Evolutionary conservation across 2,888 invertebrate genomes (phyloP), one percentile per base, ranked within the genome.

Genomic region (Mystacides longicornis): DNA sequence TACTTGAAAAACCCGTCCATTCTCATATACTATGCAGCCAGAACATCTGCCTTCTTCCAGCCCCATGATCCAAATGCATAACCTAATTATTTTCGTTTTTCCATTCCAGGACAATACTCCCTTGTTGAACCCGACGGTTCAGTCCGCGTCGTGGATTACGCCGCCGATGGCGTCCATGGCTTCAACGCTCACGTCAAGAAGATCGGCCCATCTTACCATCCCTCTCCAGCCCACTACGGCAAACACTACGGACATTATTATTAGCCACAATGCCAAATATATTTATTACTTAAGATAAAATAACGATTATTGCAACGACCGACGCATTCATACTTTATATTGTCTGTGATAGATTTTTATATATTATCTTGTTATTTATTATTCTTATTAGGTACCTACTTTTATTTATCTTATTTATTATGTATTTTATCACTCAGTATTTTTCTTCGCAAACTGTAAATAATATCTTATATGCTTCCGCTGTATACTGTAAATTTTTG

Each of bases 181-280:
- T 61, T 61, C 53, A 59, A 61, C 31, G 60, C 60, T n/a, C 54
- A 54, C 1, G 60, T 61, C 22, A 61, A 61, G 57, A 61, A 59
- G 55, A 55, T 59, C 22, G 60, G 59, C 21, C 60, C 60, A 42
- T 51, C 59, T 11, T 50, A 57, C 7, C 60, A 61, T 49, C 27
- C 46, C 14, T 16, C 37, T 16, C 55, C 55, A 21, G 21, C 21
- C 9, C 46, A 50, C 19, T 21, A 55, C 23, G 22, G 50, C 23
- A 37, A 37, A 37, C 37, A 14, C 3, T 37, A 37, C 16, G 37
- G 37, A 14, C 37, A 37, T 14, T 37, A 37, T 16, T 37, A 37
- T 3, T 37, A 37, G 37, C 3, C 4, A 14, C 37, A 37, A 37
- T n/a, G 14, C 37, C 27, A 27, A 27, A 27, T 27, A 27, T 27